Evolutionary conservation across 2,797 vertebrate species (phyloP), one percentile per base, ranked within the genome.

Genomic region (Eupleurogrammus muticus): DNA sequence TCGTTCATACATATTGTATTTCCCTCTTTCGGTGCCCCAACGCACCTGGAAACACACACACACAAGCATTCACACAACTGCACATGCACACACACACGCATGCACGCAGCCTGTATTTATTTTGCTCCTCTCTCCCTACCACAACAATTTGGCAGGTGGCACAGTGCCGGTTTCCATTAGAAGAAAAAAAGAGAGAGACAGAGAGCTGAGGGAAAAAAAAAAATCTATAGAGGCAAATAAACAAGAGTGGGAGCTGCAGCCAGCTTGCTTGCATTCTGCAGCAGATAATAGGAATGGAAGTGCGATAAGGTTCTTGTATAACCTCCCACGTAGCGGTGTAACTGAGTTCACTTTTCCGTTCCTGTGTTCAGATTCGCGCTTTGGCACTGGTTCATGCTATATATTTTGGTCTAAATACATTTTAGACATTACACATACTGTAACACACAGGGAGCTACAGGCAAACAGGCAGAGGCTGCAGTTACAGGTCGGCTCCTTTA

Each of bases 211-310:
- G 19, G 20, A 9, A 3, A 36, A 36, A 80, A 67, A 77, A 73
- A 85, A 74, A 73, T 87, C 86, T 84, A 90, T 89, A 86, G 85
- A 85, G 82, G 79, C 82, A 90, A 92, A 91, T 89, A 88, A 85
- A 88, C 84, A 89, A 83, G 79, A 89, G 84, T 77, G 75, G 75
- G 72, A 68, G 77, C 78, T 66, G 69, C 69, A 77, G 87, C 79
- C 75, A 84, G 84, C 78, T 69, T 66, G 71, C 81, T 83, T 63
- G 75, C 83, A 77, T 90, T 89, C 82, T 80, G 71, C 24, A 42
- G 66, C 32, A 49, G 66, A 82, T 89, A 86, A 88, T 87, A 87
- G 82, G 85, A 90, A 77, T 73, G 77, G 78, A 88, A 82, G 78
- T 79, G 81, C 5, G 78, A 90, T 89, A 86, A 88, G 82, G 79